Evolutionary conservation across 2,113 vertebrate genomes (phyloP).

Genomic region (Corapipo altera): DNA sequence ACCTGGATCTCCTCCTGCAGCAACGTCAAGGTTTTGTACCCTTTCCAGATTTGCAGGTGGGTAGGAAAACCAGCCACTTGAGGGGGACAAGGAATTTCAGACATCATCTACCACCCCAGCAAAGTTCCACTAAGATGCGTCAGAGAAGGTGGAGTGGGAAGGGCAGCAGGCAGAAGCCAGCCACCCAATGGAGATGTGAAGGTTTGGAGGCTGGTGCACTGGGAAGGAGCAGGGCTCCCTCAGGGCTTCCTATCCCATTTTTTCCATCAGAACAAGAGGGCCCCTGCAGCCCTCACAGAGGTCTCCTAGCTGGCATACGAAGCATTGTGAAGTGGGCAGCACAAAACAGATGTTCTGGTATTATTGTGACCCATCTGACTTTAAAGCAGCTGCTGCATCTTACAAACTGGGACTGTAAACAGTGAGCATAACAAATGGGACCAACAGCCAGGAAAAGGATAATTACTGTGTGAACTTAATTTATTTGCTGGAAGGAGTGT

Average conservation of each 20-base stretch:
- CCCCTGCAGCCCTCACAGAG: background rate
- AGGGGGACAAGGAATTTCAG: background rate
- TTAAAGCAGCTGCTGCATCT: conserved; percentile 11
- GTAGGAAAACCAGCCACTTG: background rate
- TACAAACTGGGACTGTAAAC: background rate
- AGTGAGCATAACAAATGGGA: background rate
- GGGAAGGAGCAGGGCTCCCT: background rate
- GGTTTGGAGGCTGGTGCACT: background rate
- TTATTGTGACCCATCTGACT: conserved; percentile 20
- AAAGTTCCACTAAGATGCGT: background rate
- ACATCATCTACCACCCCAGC: background rate
- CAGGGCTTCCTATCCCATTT: background rate
- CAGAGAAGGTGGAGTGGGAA: background rate
- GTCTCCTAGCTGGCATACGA: background rate
- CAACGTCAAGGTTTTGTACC: background rate
- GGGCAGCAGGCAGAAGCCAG: background rate
- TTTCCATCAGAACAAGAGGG: background rate
- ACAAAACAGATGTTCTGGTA: background rate
- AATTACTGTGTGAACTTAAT: conserved; percentile 18
- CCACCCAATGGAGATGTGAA: background rate
- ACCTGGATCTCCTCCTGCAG: background rate
- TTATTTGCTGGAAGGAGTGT: background rate
- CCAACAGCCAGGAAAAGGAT: background rate
- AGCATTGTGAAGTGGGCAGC: background rate
- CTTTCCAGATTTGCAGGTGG: background rate